Percentiles rank a stretch among this genome's conserved stretches.
phyloP scores from a whole-genome alignment of 2,797 vertebrate species.

The Sorex maritimensis region DNA sequence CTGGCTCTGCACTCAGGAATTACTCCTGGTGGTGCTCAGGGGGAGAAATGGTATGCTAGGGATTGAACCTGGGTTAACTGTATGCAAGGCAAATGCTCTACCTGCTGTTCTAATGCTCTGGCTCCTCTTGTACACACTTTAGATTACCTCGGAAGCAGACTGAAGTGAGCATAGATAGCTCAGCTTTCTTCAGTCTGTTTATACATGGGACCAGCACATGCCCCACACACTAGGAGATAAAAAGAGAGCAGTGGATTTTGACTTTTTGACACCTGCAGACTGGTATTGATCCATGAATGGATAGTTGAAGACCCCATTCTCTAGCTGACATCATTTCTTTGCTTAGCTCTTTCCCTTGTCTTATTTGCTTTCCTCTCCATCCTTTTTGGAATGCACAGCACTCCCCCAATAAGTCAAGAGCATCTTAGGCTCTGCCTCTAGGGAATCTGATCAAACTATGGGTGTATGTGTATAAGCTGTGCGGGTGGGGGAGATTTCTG shows the following conservation, averaged over 20 bases:
- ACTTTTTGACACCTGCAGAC: neutral
- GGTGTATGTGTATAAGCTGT: neutral
- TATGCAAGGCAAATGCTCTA: no score
- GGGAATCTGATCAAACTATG: neutral
- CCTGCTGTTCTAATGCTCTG: no score
- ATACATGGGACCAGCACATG: no score
- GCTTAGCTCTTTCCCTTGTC: neutral
- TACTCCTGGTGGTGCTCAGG: no score
- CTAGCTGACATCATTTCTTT: neutral
- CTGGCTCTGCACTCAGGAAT: no score
- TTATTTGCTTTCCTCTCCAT: neutral
- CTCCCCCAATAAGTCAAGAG: neutral
- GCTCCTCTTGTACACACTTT: no score
- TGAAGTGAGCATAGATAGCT: no score
- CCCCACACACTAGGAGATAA: neutral
- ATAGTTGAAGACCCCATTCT: neutral
- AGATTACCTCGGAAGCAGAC: no score
- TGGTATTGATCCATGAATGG: neutral
- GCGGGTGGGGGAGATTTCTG: neutral
- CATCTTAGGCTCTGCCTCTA: neutral
- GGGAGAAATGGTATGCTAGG: no score
- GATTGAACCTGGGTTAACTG: no score
- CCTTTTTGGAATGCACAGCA: neutral
- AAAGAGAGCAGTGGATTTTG: no score
- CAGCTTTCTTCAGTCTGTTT: no score